phyloP scores from a whole-genome alignment of 2,797 vertebrate genomes.

The Peromyscus aztecus region DNA sequence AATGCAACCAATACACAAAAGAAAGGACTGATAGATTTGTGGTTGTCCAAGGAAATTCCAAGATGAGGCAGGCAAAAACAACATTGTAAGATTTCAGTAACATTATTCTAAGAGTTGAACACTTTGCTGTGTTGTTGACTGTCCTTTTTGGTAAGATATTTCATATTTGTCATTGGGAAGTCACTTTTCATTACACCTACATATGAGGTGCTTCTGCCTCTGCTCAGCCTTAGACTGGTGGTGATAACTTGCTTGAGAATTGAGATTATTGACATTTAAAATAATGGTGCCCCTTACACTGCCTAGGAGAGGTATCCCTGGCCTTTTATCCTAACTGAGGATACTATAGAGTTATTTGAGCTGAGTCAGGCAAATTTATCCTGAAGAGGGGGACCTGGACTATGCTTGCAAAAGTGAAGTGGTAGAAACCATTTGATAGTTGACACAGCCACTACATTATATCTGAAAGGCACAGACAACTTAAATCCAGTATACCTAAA shows the following conservation, averaged over 20 bases:
- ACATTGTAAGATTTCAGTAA: conserved; percentile 18
- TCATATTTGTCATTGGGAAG: conserved; percentile 2
- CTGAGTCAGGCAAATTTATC: background rate
- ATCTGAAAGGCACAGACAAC: background rate
- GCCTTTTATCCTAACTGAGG: background rate
- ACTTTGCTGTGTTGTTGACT: background rate
- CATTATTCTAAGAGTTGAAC: conserved; percentile 35
- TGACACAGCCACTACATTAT: too few relatives aligned
- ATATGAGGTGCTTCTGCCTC: background rate
- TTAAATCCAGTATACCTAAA: background rate
- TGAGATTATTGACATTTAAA: background rate
- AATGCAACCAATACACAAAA: background rate
- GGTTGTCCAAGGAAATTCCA: conserved; percentile 39
- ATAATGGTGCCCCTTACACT: background rate
- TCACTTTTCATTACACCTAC: background rate
- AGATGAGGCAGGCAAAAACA: conserved; percentile 17
- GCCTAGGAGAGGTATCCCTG: background rate
- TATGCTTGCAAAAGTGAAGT: background rate
- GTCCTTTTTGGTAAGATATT: background rate
- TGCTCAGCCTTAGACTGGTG: background rate
- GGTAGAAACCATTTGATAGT: background rate
- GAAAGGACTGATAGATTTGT: background rate
- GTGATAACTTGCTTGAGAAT: background rate
- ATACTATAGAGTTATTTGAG: background rate
- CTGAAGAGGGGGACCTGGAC: background rate